A percentile compares a stretch with the other conserved stretches of the same genome.
These are phyloP conservation scores for Amphiduros pacificus DNA, from an alignment of 2,888 invertebrate genomes.

Conservation along the genomic window DNA sequence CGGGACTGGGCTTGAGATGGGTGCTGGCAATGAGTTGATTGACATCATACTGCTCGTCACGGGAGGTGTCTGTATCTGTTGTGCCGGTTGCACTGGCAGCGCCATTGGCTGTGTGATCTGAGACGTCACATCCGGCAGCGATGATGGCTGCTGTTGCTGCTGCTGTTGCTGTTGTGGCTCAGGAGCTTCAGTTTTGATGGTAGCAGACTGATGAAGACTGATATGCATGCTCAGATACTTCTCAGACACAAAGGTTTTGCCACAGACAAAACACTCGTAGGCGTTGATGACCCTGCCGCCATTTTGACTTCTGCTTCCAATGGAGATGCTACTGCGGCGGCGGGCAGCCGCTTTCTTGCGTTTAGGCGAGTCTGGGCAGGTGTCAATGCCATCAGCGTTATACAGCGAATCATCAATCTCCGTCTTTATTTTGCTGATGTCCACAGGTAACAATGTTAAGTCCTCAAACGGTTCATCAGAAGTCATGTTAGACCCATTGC, in stretches of 20 bases:
- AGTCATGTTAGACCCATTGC: background rate
- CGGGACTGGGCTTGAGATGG: background rate
- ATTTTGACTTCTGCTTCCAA: too few species aligned
- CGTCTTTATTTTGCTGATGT: too few species aligned
- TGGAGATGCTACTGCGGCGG: slow-evolving; percentile 1
- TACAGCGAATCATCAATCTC: background rate
- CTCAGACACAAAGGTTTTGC: slow-evolving; percentile 29
- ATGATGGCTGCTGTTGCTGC: background rate
- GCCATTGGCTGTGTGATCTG: too few species aligned
- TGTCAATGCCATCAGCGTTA: background rate
- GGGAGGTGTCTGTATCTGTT: too few species aligned
- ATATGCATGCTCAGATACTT: slow-evolving; percentile 35
- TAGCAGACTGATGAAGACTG: slow-evolving; percentile 24
- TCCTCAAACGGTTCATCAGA: background rate
- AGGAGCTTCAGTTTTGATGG: background rate
- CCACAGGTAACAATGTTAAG: too few species aligned
- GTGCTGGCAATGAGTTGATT: background rate
- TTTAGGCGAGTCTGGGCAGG: background rate
- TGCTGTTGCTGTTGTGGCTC: background rate
- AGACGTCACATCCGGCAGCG: too few species aligned
- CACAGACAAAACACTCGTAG: slow-evolving; percentile 23
- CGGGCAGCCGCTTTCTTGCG: background rate
- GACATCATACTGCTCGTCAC: background rate
- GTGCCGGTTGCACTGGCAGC: too few species aligned
- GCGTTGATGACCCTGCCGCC: slow-evolving; percentile 2